Evolutionary conservation across 1,140 invertebrate genomes (phyloP), one percentile per base, ranked within the genome.

Genomic region (Elymnias hypermnestra): DNA sequence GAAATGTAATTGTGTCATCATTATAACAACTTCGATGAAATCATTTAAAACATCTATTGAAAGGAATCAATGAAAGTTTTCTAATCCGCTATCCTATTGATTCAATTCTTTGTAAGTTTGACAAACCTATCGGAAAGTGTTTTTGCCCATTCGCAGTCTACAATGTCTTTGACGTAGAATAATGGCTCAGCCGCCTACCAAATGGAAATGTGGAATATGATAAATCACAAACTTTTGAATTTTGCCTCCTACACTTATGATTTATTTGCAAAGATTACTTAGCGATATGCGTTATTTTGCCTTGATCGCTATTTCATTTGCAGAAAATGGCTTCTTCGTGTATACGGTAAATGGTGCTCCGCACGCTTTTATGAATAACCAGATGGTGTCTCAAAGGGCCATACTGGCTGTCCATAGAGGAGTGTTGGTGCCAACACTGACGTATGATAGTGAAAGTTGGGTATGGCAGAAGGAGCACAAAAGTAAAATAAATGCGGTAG

Each of bases 201-300:
- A 83, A 83, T 83, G 77, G 81, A 77, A 81, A 84, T 82, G 62
- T 66, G 64, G 69, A 74, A 81, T 75, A 82, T 82, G 75, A 84
- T 82, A 84, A 82, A 84, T 84, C 74, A 81, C 72, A 78, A 82
- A 82, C 63, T 78, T 78, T 82, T 76, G 75, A 78, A 78, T 76
- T 75, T 72, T 73, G 66, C 52, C 72, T 69, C 71, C 65, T 70
- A 72, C 66, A 58, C 61, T 45, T 39, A 52, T 74, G 72, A 77
- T 78, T 76, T 81, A 78, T 84, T 71, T 68, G 63, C 46, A 18
- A 60, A 70, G 54, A 71, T 71, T 60, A 71, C 65, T 64, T 57
- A 63, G 57, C 53, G 62, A 71, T 77, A 64, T 67, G 57, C 65
- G 60, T 63, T 70, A 63, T 66, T 69, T 57, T 66, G 46, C 57